Evolutionary conservation across 2,888 invertebrate genomes (phyloP).

Genomic region (Nysson spinosus): DNA sequence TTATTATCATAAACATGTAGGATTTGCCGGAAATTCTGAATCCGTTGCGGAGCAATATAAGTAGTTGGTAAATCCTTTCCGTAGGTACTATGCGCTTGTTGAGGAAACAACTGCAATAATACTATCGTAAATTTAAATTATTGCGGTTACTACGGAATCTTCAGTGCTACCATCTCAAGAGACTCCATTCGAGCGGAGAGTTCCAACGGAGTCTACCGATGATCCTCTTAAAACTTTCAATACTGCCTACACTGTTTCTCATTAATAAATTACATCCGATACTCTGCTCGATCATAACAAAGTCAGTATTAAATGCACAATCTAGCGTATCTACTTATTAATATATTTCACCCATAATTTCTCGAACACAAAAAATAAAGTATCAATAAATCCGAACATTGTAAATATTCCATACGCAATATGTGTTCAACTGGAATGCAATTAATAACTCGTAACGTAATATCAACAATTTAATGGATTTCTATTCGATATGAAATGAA

Average conservation of each 20-base stretch:
- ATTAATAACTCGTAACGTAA: too few relatives aligned
- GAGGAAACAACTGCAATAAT: constrained; percentile 47
- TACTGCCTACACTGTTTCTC: background rate
- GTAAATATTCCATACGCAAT: too few relatives aligned
- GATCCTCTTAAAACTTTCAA: background rate
- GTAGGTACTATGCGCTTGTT: constrained; percentile 28
- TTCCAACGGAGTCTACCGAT: background rate
- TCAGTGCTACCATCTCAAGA: constrained; percentile 22
- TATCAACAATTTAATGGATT: too few relatives aligned
- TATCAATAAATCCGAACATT: too few relatives aligned
- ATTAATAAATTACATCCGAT: background rate
- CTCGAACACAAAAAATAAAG: too few relatives aligned
- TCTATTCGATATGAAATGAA: too few relatives aligned
- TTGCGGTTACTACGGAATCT: constrained; percentile 37
- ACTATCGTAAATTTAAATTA: constrained; percentile 48
- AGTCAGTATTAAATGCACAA: too few relatives aligned
- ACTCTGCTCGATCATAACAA: too few relatives aligned
- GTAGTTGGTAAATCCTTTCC: constrained; percentile 46
- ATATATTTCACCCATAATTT: too few relatives aligned
- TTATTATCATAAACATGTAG: background rate
- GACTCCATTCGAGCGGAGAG: background rate
- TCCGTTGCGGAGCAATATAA: constrained; percentile 24
- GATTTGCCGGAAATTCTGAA: background rate
- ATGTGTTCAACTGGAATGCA: too few relatives aligned
- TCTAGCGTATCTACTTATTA: too few relatives aligned